Evolutionary conservation across 2,888 invertebrate species (phyloP).

Genomic region (Arrhopalites spinosus): DNA sequence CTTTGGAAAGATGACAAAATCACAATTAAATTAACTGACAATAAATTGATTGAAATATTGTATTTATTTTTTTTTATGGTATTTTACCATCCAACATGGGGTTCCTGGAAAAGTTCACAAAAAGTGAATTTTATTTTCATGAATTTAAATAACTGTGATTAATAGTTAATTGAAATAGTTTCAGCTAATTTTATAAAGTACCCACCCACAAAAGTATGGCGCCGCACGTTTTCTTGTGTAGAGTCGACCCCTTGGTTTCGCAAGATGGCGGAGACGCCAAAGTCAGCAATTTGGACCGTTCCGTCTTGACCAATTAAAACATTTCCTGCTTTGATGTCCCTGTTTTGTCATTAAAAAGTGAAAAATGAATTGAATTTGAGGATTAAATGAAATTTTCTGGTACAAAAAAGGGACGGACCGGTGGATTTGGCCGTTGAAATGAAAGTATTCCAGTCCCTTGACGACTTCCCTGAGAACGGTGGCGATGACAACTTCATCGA

Average conservation of each 20-base stretch:
- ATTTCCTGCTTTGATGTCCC: constrained; percentile 98
- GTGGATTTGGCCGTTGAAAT: constrained; percentile 98
- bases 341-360: no score
- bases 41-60: neutral
- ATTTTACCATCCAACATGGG: constrained; percentile 68
- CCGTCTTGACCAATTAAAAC: constrained; percentile 89
- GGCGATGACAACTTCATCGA: constrained; percentile 96
- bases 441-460: constrained; percentile 97
- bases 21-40: neutral
- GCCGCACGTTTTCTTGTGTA: constrained; percentile 85
- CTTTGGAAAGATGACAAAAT: neutral
- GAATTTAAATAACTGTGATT: no score
- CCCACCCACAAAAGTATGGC: constrained; percentile 67
- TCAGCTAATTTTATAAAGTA: no score
- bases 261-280: constrained; percentile 98
- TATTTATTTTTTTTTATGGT: neutral
- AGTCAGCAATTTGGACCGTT: constrained; percentile 98
- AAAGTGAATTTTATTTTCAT: no score
- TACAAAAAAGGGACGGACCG: constrained; percentile 72
- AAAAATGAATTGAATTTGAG: no score
- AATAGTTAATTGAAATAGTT: no score
- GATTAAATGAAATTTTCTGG: constrained; percentile 57
- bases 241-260: no score
- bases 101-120: no score
- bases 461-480: constrained; percentile 94